Evolutionary conservation across 2,888 invertebrate species (phyloP), one percentile per base, ranked within the genome.

Genomic region (Eupelmus urozonus): DNA sequence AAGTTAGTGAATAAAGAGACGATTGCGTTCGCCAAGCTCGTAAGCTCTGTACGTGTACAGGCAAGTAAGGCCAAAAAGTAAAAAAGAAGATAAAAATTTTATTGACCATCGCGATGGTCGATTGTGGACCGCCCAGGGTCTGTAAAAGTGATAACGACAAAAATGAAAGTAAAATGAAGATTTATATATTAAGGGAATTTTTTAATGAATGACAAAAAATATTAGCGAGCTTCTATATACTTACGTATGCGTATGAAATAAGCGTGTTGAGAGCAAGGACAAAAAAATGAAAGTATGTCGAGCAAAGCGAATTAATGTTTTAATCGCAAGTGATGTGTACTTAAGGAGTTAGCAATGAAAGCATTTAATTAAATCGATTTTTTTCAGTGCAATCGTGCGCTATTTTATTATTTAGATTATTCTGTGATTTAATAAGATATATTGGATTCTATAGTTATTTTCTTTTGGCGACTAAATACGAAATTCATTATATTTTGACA

Each of bases 141-240:
- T 78, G 70, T 25, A 73, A 76, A 81, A 81, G 82, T 83, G 83
- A 83, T 83, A 83, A 78, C 40, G 23, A 49, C 70, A 71, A 70
- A 78, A 70, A 53, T 77, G 73, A 77, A 81, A 81, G 62, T 75
- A 76, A 77, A 76, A 67, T 63, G 69, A 25, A 79, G 67, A 62
- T 79, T 79, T 79, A 76, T 76, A 72, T 72, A 72, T 59, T 78
- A 78, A 59, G 69, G 55, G 34, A 67, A 72, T 65, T 79, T 79
- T 79, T 49, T 72, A 76, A 67, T 34, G 34, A 79, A 72, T 40
- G 57, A 66, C 20, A 72, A 74, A 62, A 71, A 20, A 76, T 76
- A 76, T 76, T 76, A 72, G 76, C 67, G 67, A 79, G 71, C 65
- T 79, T 76, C 76, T 69, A 78, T n/a, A 49, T 69, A 78, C 66